phyloP scores from a whole-genome alignment of 2,113 vertebrate species.

The Dromiciops gliroides region DNA sequence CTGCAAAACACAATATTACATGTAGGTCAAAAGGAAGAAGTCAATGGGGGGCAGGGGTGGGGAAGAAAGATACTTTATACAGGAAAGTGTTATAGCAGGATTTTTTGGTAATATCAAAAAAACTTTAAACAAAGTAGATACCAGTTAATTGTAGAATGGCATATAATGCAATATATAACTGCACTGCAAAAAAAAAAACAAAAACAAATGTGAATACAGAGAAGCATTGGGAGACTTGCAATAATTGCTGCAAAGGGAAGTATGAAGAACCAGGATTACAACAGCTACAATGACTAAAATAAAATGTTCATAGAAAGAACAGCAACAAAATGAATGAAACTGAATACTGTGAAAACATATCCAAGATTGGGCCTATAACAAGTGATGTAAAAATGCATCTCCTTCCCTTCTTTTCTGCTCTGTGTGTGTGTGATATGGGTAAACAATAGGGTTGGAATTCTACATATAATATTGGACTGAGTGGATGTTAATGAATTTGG shows the following conservation, averaged over 20 bases:
- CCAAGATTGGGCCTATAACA: background rate
- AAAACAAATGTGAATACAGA: background rate
- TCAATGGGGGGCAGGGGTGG: background rate
- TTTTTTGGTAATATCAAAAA: background rate
- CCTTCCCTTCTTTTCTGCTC: background rate
- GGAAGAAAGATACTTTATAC: background rate
- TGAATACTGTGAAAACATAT: background rate
- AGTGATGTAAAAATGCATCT: background rate
- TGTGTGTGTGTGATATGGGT: no score
- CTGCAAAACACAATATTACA: background rate
- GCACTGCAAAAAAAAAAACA: background rate
- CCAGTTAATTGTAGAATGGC: background rate
- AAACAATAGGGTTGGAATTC: no score
- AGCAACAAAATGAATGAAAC: background rate
- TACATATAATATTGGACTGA: no score
- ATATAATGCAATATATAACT: background rate
- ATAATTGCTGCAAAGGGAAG: background rate
- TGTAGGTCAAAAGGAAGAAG: background rate
- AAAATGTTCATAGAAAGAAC: background rate
- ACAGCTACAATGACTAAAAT: background rate
- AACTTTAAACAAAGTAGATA: background rate
- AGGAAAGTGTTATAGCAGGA: background rate
- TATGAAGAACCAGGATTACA: background rate
- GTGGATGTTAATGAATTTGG: no score
- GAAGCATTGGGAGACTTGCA: background rate